A percentile compares a stretch with the other conserved stretches of the same genome.
These are phyloP conservation scores for Loris lydekkerianus DNA, from an alignment of 2,797 vertebrate species.

Conservation along the genomic window DNA sequence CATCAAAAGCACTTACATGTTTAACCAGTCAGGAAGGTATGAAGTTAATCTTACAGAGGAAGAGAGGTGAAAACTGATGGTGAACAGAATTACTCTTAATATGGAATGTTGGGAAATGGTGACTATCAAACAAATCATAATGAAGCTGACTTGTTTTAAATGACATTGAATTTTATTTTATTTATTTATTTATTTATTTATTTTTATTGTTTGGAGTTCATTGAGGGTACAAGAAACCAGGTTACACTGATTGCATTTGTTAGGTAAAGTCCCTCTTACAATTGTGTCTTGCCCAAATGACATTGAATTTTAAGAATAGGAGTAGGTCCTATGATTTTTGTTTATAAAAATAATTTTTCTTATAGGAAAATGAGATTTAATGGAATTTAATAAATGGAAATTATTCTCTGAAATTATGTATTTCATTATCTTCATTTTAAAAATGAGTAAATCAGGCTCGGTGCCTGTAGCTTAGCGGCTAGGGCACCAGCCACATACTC, in stretches of 20 bases:
- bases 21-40: neutral
- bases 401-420: neutral
- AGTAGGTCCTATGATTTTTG: neutral
- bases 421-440: conserved; percentile 2
- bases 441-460: neutral
- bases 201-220: too few species aligned
- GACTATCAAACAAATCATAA: conserved; percentile 7
- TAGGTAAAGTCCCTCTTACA: too few species aligned
- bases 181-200: too few species aligned
- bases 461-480: too few species aligned
- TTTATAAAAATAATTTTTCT: conserved; percentile 14
- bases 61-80: neutral
- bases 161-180: neutral
- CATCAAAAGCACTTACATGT: neutral
- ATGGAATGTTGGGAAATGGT: neutral
- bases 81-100: conserved; percentile 20
- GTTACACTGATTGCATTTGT: too few species aligned
- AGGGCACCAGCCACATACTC: too few species aligned
- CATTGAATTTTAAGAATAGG: neutral
- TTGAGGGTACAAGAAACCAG: too few species aligned
- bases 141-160: conserved; percentile 9
- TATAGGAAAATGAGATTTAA: neutral
- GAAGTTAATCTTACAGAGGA: neutral
- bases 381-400: conserved; percentile 19
- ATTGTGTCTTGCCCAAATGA: too few species aligned